Base-by-base conservation (phyloP, 2,888 invertebrate species). In the Limnephilus marmoratus region DNA sequence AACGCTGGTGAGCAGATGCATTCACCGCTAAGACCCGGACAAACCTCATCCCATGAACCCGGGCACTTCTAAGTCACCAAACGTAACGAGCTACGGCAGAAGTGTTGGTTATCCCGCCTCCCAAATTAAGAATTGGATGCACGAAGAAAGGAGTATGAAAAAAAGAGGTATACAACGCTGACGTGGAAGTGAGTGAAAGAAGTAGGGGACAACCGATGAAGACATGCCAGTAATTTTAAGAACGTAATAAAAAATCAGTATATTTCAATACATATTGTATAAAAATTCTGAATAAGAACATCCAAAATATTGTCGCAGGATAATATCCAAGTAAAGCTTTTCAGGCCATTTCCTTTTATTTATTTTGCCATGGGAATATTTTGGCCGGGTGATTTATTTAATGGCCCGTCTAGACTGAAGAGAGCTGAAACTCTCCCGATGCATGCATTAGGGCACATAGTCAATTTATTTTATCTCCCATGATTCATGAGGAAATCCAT, bases 371-470 rank as follows among this genome's bases (percentile, higher is more conserved):
- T 85, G 41, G 88, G 53, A 53, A 68, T 68, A n/a, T 86, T 53
- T 87, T 31, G 83, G 82, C n/a, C 87, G 31, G 85, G 91, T 93
- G 92, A 93, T 93, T 93, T 93, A 93, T 92, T 37, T 91, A 49
- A 90, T 85, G 85, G 41, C 31, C 85, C 89, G 92, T 92, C 93
- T 91, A 91, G 93, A 93, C 92, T 49, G 49, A 41, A 82, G 90
- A 90, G 93, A 92, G 90, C 92, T 5, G 90, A 82, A 90, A 92
- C 86, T 92, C 91, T 92, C 87, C 90, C 92, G 41, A 53, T 89
- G 91, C 90, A 87, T 91, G 88, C 90, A 91, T 93, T 90, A 90
- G 91, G 45, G 45, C 45, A 15, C 41, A 90, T 3, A 15, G 81
- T 81, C 31, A 86, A 45, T 86, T 86, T 86, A 45, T 86, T 86